These are phyloP conservation scores for Dendrolimus pini DNA, from an alignment of 2,888 invertebrate species.

Conservation along the genomic window DNA sequence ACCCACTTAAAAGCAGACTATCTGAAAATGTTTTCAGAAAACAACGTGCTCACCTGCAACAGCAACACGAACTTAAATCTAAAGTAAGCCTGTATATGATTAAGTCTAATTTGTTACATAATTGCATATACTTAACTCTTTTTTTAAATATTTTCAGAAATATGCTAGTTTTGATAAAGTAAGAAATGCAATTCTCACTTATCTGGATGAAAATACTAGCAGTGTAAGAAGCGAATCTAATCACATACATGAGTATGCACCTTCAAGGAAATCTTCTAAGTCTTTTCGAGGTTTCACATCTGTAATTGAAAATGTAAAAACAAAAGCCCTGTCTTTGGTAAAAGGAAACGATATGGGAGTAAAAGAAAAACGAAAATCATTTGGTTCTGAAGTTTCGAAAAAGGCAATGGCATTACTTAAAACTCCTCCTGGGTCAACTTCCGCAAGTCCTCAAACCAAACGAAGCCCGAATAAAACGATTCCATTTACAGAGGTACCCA, in stretches of 20 bases:
- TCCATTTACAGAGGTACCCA: neutral
- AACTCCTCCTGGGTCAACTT: slow-evolving; percentile 48
- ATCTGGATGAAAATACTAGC: slow-evolving; percentile 51
- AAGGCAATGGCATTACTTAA: slow-evolving; percentile 43
- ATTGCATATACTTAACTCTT: neutral
- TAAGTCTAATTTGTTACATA: neutral
- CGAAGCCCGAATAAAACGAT: slow-evolving; percentile 17
- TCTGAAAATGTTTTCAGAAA: slow-evolving; percentile 74
- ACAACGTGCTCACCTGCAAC: slow-evolving; percentile 73
- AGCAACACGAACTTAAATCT: slow-evolving; percentile 72
- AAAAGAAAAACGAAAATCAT: slow-evolving; percentile 31
- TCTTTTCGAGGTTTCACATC: slow-evolving; percentile 52
- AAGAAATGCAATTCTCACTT: slow-evolving; percentile 57
- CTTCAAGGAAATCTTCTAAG: slow-evolving; percentile 40
- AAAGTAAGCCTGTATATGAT: slow-evolving; percentile 58
- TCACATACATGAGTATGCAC: slow-evolving; percentile 36
- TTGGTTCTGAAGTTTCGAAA: slow-evolving; percentile 38
- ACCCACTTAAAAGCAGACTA: slow-evolving; percentile 78
- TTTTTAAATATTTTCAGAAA: slow-evolving; percentile 50
- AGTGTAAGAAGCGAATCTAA: slow-evolving; percentile 25
- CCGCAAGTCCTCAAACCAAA: slow-evolving; percentile 27
- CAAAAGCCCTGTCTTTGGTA: slow-evolving; percentile 68
- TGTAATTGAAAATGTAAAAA: slow-evolving; percentile 71
- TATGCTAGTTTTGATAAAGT: slow-evolving; percentile 62
- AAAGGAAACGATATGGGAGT: slow-evolving; percentile 46